Evolutionary conservation across 2,797 vertebrate species (phyloP).

Genomic region (Sitta carolinensis): DNA sequence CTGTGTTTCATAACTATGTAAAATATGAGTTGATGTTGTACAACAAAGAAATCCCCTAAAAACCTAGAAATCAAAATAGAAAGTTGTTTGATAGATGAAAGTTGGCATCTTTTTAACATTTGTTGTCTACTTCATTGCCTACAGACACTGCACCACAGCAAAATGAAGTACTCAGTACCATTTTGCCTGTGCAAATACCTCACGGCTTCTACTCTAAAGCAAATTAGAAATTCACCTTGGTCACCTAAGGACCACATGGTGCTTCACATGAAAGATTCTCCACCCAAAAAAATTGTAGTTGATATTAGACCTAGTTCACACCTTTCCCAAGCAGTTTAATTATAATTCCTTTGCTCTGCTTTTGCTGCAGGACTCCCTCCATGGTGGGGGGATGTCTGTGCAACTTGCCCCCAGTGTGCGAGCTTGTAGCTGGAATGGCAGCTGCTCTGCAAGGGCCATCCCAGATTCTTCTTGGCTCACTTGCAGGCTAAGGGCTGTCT

Average conservation of each 20-base stretch:
- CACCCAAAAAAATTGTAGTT: not conserved
- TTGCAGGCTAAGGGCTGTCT: not conserved
- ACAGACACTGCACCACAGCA: not conserved
- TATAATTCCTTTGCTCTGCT: not conserved
- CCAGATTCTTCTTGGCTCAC: not conserved
- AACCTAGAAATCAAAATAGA: constrained; percentile 19
- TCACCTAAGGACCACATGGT: not conserved
- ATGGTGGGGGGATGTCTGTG: not conserved
- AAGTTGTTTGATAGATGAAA: constrained; percentile 17
- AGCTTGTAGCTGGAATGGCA: not conserved
- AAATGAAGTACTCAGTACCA: not conserved
- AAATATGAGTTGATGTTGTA: not conserved
- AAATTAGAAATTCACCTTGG: not conserved
- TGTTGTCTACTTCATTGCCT: not conserved
- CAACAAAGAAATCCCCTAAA: not conserved
- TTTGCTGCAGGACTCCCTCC: not conserved
- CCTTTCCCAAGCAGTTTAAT: not conserved
- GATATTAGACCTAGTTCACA: not conserved
- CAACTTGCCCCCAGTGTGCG: fast-evolving
- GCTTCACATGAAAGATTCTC: not conserved
- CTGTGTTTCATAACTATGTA: not conserved
- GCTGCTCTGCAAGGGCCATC: not conserved
- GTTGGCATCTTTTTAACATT: not conserved
- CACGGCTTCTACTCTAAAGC: not conserved
- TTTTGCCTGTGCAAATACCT: not conserved